Percentiles rank a stretch among this genome's conserved stretches.
Evolutionary conservation across 2,888 invertebrate species (phyloP).

Genomic region (Pristionchus entomophagus): DNA sequence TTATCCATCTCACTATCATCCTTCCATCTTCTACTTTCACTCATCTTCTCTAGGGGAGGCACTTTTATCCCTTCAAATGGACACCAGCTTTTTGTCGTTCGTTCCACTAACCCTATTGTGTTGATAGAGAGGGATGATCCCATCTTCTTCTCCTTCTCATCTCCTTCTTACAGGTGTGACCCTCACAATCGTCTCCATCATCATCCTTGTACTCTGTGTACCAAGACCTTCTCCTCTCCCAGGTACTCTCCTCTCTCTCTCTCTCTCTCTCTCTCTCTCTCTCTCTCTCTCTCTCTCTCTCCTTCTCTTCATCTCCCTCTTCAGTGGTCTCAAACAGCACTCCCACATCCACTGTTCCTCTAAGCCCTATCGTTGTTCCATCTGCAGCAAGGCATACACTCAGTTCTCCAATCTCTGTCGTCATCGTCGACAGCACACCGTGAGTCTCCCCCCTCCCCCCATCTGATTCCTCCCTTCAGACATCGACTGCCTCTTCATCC

Average conservation of each 20-base stretch:
- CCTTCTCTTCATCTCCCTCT: conserved; percentile 38
- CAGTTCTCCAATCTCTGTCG: conserved; percentile 99
- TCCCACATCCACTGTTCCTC: conserved; percentile 95
- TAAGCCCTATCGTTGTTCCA: conserved; percentile 88
- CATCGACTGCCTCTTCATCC: conserved; percentile 20
- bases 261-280: background rate
- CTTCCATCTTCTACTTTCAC: background rate
- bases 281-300: conserved; percentile 43
- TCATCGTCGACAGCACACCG: conserved; percentile 98
- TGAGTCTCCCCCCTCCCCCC: conserved; percentile 75
- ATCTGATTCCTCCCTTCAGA: background rate
- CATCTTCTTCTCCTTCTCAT: background rate
- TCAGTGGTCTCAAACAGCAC: conserved; percentile 96
- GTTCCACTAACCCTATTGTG: conserved; percentile 45
- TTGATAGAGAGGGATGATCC: background rate
- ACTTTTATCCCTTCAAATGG: conserved; percentile 37
- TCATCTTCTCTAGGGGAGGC: conserved; percentile 24
- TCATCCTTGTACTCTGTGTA: conserved; percentile 16
- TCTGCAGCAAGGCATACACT: conserved; percentile 97
- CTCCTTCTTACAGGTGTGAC: background rate
- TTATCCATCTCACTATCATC: background rate
- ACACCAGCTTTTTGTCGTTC: conserved; percentile 10
- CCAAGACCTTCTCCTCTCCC: conserved; percentile 33
- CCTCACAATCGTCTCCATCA: background rate
- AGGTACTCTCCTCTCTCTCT: conserved; percentile 5